These are phyloP conservation scores for Xyliphius kryptos DNA, from an alignment of 2,113 vertebrate genomes.

Conservation along the genomic window DNA sequence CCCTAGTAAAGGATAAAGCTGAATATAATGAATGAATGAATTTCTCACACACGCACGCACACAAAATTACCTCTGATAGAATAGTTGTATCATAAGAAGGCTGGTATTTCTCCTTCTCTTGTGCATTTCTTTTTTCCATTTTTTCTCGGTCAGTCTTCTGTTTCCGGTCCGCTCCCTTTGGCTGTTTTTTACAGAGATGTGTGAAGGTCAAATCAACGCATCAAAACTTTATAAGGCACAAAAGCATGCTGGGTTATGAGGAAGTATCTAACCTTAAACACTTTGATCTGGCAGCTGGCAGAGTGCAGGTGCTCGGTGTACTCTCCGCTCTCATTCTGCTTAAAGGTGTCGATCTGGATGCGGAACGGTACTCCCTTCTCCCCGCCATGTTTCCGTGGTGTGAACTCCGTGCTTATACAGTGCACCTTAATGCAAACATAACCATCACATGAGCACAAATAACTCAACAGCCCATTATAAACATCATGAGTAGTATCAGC, in stretches of 20 bases:
- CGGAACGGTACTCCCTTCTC: conserved; percentile 97
- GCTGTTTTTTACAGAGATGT: too few species aligned
- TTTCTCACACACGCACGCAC: conserved; percentile 27
- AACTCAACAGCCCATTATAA: too few species aligned
- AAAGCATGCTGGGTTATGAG: neutral
- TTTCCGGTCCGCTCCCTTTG: conserved; percentile 96
- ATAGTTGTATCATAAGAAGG: conserved; percentile 95
- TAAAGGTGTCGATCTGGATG: conserved; percentile 94
- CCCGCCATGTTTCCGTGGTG: conserved; percentile 92
- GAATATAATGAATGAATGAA: too few species aligned
- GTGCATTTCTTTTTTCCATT: conserved; percentile 92
- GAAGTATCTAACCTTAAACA: conserved; percentile 81
- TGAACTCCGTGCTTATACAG: conserved; percentile 98
- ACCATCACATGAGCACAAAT: too few species aligned
- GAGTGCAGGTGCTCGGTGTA: conserved; percentile 94
- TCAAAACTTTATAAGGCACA: too few species aligned
- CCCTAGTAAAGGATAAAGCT: too few species aligned
- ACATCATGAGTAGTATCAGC: too few species aligned
- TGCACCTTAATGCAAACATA: conserved; percentile 73
- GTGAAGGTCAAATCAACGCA: too few species aligned
- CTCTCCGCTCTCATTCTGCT: conserved; percentile 80
- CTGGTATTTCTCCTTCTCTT: conserved; percentile 96
- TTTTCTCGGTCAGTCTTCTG: conserved; percentile 97
- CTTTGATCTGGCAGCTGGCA: conserved; percentile 97
- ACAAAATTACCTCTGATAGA: conserved; percentile 78